A percentile compares a stretch with the other conserved stretches of the same genome.
Evolutionary conservation across 2,797 vertebrate species (phyloP).

Genomic region (Apodemus agrarius): DNA sequence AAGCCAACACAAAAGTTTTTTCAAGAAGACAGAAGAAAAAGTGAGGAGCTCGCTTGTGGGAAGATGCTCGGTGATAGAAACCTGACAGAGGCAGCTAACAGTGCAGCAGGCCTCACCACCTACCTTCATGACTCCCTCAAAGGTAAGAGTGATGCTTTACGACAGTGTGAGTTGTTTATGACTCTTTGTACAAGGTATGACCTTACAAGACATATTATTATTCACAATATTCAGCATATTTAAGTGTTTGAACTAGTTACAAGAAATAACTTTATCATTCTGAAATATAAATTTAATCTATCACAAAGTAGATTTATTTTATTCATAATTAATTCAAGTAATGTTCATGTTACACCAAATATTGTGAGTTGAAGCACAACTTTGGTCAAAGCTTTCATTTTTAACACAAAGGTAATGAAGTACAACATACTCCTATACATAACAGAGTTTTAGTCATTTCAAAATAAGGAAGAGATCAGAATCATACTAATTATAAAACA

Average conservation of each 20-base stretch:
- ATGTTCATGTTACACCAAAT: background rate
- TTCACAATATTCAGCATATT: background rate
- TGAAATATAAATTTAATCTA: conserved; percentile 34
- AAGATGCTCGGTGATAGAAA: conserved; percentile 78
- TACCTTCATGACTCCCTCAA: background rate
- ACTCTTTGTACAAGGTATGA: background rate
- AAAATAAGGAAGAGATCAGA: conserved; percentile 4
- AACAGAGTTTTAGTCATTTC: background rate
- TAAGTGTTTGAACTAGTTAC: conserved; percentile 52
- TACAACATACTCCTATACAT: background rate
- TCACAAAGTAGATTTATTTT: conserved; percentile 18
- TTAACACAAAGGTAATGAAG: background rate
- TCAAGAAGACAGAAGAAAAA: conserved; percentile 78
- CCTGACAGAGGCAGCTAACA: conserved; percentile 80
- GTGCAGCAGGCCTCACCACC: background rate
- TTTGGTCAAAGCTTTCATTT: background rate
- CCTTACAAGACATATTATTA: conserved; percentile 2
- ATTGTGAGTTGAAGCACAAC: background rate
- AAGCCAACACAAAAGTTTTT: conserved; percentile 88
- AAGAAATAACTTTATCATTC: conserved; percentile 3
- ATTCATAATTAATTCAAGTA: conserved; percentile 55
- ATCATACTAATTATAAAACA: conserved; percentile 41
- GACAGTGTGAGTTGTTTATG: background rate
- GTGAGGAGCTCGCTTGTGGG: conserved; percentile 86
- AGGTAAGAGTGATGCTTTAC: background rate